phyloP scores from a whole-genome alignment of 2,113 vertebrate species.

The Pycnonotus jocosus region DNA sequence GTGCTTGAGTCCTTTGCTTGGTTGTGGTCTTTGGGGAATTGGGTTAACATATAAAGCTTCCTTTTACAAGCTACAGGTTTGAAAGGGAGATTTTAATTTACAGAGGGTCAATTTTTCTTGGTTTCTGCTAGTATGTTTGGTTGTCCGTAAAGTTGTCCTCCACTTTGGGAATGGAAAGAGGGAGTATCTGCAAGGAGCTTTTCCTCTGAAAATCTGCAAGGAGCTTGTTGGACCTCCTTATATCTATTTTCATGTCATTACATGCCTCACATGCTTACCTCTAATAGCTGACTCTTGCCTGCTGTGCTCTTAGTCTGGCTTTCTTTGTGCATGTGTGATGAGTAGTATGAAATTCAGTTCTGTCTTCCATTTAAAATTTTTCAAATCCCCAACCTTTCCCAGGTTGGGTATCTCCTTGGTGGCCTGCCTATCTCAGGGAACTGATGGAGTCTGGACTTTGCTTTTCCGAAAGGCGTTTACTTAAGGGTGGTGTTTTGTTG shows the following conservation, averaged over 20 bases:
- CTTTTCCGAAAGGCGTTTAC: not conserved
- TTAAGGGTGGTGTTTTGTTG: constrained; percentile 17
- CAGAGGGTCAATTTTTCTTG: not conserved
- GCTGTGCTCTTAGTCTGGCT: not conserved
- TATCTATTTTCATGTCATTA: not conserved
- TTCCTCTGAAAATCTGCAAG: not conserved
- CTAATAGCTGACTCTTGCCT: not conserved
- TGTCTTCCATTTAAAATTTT: not conserved
- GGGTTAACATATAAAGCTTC: not conserved
- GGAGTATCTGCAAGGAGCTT: not conserved
- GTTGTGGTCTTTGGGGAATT: not conserved
- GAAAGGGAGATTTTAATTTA: not conserved
- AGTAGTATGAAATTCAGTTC: not conserved
- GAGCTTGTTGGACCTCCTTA: not conserved
- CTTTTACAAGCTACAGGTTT: not conserved
- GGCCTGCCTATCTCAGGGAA: not conserved
- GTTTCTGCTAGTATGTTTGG: not conserved
- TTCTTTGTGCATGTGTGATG: not conserved
- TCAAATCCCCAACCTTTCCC: not conserved
- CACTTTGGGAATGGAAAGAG: not conserved
- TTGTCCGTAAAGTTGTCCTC: not conserved
- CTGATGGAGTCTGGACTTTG: not conserved
- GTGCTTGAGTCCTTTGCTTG: not conserved
- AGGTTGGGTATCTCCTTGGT: not conserved
- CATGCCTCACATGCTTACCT: not conserved